Evolutionary conservation across 2,113 vertebrate species (phyloP).

Genomic region (Lathamus discolor): DNA sequence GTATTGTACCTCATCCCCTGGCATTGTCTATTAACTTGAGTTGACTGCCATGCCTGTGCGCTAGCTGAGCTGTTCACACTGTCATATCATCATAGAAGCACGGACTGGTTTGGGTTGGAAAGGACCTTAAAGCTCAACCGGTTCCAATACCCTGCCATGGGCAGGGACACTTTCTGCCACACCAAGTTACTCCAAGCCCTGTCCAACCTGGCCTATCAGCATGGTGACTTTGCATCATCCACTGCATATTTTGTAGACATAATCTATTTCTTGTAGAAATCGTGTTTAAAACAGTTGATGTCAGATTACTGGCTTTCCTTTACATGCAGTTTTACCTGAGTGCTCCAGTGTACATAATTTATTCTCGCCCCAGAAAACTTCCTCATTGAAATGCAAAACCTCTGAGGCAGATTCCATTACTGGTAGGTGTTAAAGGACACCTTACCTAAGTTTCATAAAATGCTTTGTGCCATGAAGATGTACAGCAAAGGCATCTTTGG

Average conservation of each 20-base stretch:
- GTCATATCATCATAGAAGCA: not conserved
- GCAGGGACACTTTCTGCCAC: not conserved
- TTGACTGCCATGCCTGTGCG: not conserved
- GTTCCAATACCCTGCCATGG: not conserved
- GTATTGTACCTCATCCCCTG: not conserved
- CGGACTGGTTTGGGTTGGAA: not conserved
- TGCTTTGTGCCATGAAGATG: not conserved
- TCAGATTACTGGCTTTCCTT: not conserved
- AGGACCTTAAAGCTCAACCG: not conserved
- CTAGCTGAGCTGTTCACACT: not conserved
- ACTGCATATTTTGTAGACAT: too few relatives aligned
- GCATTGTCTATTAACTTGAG: not conserved
- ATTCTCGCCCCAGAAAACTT: not conserved
- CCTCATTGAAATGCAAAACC: not conserved
- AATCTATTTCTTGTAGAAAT: not conserved
- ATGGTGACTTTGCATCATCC: not conserved
- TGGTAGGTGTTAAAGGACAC: not conserved
- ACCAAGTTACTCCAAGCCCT: not conserved
- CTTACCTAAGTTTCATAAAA: not conserved
- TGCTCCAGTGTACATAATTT: not conserved
- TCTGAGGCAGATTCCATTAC: not conserved
- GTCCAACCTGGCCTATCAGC: not conserved
- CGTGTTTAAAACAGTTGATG: not conserved
- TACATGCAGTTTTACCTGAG: not conserved
- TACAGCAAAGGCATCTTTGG: accelerated